Conservation (phyloP, 2,888 invertebrate species). For the Dione vanillae region DNA sequence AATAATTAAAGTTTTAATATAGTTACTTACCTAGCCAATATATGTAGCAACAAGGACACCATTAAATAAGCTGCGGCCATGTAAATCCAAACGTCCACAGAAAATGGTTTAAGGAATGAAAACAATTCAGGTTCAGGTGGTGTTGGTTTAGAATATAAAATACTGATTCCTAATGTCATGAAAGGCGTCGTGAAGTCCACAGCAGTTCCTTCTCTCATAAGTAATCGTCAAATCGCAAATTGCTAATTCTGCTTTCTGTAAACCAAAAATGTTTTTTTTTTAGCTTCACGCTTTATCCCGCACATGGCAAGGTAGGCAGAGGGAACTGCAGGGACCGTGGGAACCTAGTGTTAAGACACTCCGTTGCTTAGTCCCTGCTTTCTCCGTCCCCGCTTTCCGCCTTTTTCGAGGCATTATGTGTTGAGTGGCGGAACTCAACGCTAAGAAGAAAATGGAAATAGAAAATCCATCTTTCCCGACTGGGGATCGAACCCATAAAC, state of each 20-base stretch:
- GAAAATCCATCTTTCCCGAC: no score
- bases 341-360: no score
- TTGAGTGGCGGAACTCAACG: no score
- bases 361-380: no score
- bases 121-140: conserved; percentile 90
- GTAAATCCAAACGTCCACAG: conserved; percentile 93
- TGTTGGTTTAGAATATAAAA: conserved; percentile 89
- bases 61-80: conserved; percentile 94
- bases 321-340: no score
- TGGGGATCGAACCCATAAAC: no score
- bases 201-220: conserved; percentile 92
- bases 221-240: conserved; percentile 98
- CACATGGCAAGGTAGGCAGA: no score
- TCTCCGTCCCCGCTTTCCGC: no score
- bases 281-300: no score
- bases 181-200: conserved; percentile 99
- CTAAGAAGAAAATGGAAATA: no score
- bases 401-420: no score
- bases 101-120: conserved; percentile 93
- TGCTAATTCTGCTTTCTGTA: conserved; percentile 96
- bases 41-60: conserved; percentile 42
- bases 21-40: conserved; percentile 42
- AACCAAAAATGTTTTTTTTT: conserved; percentile 43
- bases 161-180: conserved; percentile 97
- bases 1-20: no score